Evolutionary conservation across 2,888 invertebrate species (phyloP), one percentile per base, ranked within the genome.

Genomic region (Petrolisthes manimaculis): DNA sequence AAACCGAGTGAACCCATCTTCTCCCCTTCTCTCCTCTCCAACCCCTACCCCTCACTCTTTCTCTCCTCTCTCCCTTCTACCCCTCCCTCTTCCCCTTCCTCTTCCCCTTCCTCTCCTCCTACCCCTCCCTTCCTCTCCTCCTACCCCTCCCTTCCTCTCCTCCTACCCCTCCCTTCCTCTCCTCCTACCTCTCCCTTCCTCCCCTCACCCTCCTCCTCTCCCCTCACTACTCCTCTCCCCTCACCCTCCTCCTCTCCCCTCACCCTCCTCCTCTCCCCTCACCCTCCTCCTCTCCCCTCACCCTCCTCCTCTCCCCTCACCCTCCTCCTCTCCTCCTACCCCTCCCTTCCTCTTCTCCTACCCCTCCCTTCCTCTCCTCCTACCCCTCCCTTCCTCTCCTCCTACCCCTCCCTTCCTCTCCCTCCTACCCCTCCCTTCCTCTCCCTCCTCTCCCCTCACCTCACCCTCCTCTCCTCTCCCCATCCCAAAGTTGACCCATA

Each of bases 151-250:
- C 71, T n/a, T 0, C 71, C 5, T 8, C n/a, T 18, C 14, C 18
- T 18, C 12, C 67, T 18, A 71, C 18, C 18, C 18, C 18, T 67
- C 37, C 37, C 37, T 2, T 37, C 37, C 37, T 2, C 37, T 3
- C 18, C 18, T 3, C 18, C 18, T 21, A n/a, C 18, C 18, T 3
- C 67, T 67, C 18, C 18, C 67, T 67, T 3, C 24, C 75, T 75
- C 24, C 24, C 75, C 75, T 75, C 75, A 75, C 37, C 37, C 37
- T 75, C 37, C 75, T 75, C 75, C n/a, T n/a, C n/a, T n/a, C n/a
- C n/a, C 75, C 75, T 75, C 5, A 24, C 37, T 14, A 8, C 14
- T 61, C 14, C 18, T 18, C 12, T 3, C 18, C 18, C 18, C 18
- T 67, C 37, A 1, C 37, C 37, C 37, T 37, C 37, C 37, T 2